Conservation (phyloP, 2,797 vertebrate species). For the Tympanoctomys barrerae region DNA sequence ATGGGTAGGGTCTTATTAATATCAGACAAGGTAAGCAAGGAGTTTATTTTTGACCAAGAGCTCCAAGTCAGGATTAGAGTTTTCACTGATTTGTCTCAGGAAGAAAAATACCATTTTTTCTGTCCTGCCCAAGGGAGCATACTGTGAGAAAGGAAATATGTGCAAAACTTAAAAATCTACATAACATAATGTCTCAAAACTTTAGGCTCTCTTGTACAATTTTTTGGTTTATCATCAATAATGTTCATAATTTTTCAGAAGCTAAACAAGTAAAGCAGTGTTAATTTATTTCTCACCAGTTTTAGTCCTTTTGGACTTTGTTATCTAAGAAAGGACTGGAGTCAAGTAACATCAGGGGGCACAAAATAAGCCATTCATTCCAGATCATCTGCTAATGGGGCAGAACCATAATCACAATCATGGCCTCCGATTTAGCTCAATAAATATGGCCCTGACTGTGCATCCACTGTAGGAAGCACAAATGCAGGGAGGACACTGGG, state of each 20-base stretch:
- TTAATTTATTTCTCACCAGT: background rate
- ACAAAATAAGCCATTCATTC: background rate
- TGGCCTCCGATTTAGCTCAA: background rate
- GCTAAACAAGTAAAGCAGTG: background rate
- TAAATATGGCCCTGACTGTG: background rate
- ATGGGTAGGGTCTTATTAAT: background rate
- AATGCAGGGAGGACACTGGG: background rate
- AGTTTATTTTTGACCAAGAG: background rate
- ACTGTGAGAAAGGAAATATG: background rate
- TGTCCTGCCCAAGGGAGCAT: no score
- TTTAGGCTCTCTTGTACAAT: background rate
- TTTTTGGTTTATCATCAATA: constrained; percentile 22
- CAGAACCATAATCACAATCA: background rate
- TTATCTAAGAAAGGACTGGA: background rate
- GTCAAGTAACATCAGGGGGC: background rate
- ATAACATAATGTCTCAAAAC: background rate
- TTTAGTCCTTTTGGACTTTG: background rate
- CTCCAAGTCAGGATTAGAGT: background rate
- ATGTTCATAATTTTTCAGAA: background rate
- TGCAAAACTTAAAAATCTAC: background rate
- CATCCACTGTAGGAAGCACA: background rate
- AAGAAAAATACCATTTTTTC: background rate
- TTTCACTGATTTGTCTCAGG: background rate
- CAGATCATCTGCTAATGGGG: background rate
- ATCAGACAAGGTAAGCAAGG: background rate